These are phyloP conservation scores for Scomber japonicus DNA, from an alignment of 2,113 vertebrate species.

Conservation along the genomic window DNA sequence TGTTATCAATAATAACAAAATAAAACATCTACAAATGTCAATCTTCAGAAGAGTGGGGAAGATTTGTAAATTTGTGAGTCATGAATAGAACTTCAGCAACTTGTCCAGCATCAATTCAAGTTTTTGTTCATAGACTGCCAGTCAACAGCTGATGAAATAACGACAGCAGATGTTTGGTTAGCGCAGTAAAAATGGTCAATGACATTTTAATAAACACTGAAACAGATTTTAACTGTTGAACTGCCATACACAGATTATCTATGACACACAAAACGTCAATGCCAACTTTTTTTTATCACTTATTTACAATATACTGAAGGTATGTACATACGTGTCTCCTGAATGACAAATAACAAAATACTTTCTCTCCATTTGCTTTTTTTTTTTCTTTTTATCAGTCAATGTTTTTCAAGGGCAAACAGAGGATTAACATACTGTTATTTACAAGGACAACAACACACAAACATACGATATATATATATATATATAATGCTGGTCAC, in stretches of 20 bases:
- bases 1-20: neutral
- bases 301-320: conserved; percentile 90
- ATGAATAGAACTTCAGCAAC: neutral
- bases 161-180: conserved; percentile 74
- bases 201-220: conserved; percentile 91
- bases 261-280: conserved; percentile 88
- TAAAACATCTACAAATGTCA: too few species aligned
- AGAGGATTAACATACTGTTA: conserved; percentile 81
- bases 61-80: too few species aligned
- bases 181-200: conserved; percentile 83
- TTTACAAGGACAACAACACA: conserved; percentile 90
- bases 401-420: conserved; percentile 81
- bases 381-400: conserved; percentile 70
- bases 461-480: conserved; percentile 82
- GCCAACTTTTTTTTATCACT: conserved; percentile 80
- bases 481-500: conserved; percentile 85
- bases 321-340: conserved; percentile 89
- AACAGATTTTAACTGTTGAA: conserved; percentile 87
- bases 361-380: conserved; percentile 76
- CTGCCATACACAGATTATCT: conserved; percentile 87
- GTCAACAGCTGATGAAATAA: conserved; percentile 50
- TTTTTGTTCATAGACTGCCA: neutral
- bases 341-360: conserved; percentile 91
- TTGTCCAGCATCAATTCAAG: too few species aligned
- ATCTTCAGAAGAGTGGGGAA: too few species aligned